Conservation (phyloP, 2,888 invertebrate genomes). For the Resseliella maxima region DNA sequence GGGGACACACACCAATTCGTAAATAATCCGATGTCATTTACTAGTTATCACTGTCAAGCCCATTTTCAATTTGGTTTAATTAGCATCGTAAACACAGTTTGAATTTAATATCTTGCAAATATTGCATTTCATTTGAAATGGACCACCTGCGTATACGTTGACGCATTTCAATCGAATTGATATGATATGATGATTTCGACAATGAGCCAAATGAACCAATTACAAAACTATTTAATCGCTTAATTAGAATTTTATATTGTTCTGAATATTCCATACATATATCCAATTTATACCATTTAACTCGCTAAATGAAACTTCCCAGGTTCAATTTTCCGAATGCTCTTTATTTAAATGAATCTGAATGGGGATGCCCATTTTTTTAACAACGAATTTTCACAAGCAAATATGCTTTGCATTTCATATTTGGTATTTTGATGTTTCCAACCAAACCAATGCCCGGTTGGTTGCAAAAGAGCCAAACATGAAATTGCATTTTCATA, state of each 20-base stretch:
- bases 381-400: not conserved
- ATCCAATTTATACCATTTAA: not conserved
- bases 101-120: conserved; percentile 39
- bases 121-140: not conserved
- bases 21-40: not conserved
- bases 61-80: conserved; percentile 35
- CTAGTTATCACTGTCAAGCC: conserved; percentile 28
- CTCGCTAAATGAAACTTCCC: not conserved
- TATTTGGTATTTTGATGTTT: not conserved
- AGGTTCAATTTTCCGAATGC: not conserved
- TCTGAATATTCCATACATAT: conserved; percentile 25
- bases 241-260: conserved; percentile 39
- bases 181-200: not conserved
- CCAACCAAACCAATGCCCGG: not conserved
- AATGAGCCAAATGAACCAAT: conserved; percentile 27
- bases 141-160: not conserved
- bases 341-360: not conserved
- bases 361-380: not conserved
- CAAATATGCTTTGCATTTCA: not conserved
- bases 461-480: not conserved
- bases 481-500: conserved; percentile 42
- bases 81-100: conserved; percentile 48
- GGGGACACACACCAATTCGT: no score
- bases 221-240: conserved; percentile 50
- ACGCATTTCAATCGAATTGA: not conserved